Evolutionary conservation across 2,797 vertebrate species (phyloP), one percentile per base, ranked within the genome.

Genomic region (Arnoldichthys spilopterus): DNA sequence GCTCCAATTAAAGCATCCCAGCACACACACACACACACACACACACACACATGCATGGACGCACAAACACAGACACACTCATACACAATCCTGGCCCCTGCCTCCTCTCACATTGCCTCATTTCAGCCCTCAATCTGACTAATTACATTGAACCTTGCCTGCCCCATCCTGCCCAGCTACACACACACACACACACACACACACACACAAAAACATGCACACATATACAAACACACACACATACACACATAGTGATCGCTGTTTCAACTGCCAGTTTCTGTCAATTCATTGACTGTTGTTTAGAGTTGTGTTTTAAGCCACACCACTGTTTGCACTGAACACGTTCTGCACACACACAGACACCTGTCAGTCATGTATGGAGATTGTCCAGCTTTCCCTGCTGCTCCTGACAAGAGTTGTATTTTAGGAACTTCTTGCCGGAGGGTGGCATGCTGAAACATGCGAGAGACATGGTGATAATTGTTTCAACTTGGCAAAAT

Each of bases 131-230:
- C 85, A 89, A 86, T 87, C 82, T 82, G 82, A 87, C 88, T 92
- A 92, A 92, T 92, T 91, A 90, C 90, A 88, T 82, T 90, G 89
- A 92, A 92, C 90, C 87, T 84, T 85, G 71, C 78, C 59, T 89
- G 85, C 85, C 85, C 85, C 78, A 83, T 85, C 78, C 84, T 78
- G 81, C 83, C 62, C 86, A 80, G 86, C 76, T 78, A 79, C 87
- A 86, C 86, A 86, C 82, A 75, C 79, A 84, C 82, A 76, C 79
- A 84, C 76, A 81, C 75, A 87, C 86, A 73, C 82, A 67, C 80
- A 87, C 90, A 87, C 84, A 85, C 88, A 90, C 58, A 56, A 9
- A 43, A 49, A 61, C 56, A 77, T 40, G 71, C 49, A 61, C 26
- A 59, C 56, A 28, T 7, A 54, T 2, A n/a, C n/a, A 54, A 5